phyloP scores from a whole-genome alignment of 2,797 vertebrate species.

The Xenentodon cancila region DNA sequence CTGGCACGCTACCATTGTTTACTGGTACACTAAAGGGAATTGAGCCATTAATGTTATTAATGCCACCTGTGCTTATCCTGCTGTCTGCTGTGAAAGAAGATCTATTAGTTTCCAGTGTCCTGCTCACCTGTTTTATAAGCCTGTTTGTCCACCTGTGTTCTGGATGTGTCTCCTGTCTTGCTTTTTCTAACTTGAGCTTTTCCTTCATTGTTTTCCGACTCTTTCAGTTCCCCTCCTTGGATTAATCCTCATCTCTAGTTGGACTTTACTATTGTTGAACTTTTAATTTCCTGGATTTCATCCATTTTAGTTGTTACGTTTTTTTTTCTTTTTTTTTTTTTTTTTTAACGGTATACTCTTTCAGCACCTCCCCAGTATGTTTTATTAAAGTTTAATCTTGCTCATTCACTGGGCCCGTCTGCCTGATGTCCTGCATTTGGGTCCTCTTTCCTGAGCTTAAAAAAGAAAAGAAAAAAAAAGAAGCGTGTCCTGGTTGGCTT shows the following conservation, averaged over 20 bases:
- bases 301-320: background rate
- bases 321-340: too few relatives aligned
- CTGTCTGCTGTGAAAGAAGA: background rate
- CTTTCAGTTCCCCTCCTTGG: background rate
- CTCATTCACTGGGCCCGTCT: background rate
- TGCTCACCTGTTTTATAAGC: background rate
- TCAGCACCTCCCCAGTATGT: too few relatives aligned
- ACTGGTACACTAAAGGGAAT: background rate
- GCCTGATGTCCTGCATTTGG: background rate
- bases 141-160: background rate
- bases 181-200: background rate
- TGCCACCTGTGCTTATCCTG: slow-evolving; percentile 1
- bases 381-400: background rate
- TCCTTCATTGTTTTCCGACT: background rate
- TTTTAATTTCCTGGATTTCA: too few relatives aligned
- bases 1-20: background rate
- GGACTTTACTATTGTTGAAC: background rate
- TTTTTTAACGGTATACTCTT: too few relatives aligned
- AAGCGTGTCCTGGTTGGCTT: too few relatives aligned
- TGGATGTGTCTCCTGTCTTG: background rate
- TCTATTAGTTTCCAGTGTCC: background rate
- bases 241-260: background rate
- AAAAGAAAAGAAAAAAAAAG: too few relatives aligned
- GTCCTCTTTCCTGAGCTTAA: too few relatives aligned
- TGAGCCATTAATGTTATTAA: slow-evolving; percentile 5